Base-by-base conservation (phyloP, 1,140 invertebrate genomes). In the Brachionus sp. region DNA sequence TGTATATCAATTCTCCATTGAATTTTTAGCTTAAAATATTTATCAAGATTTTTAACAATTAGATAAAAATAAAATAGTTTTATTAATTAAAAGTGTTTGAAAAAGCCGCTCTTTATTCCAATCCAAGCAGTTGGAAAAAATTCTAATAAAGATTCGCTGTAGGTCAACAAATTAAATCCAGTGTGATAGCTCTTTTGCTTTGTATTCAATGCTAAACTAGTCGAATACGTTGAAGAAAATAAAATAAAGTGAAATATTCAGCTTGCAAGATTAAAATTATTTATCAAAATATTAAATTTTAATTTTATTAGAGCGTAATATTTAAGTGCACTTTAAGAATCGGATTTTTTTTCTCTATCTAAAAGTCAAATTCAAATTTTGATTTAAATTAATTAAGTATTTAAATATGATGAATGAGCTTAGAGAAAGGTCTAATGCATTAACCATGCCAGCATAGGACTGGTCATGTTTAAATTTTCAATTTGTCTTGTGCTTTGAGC, bases 401-500 rank as follows among this genome's bases (percentile, higher is more conserved):
- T 66, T 37, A 33, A 66, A 33, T 66, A 66, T 37, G 64, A 66
- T 66, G 33, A 37, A 66, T 66, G 64, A 66, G 12, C n/a, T 66
- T 33, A 66, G 64, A 57, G n/a, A 16, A 57, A 23, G 6, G 33
- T 33, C n/a, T 66, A 33, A 66, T 66, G 64, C 64, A 33, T 66
- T 33, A 66, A 66, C 64, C 64, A 66, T 66, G 64, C 12, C 64
- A 66, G 64, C 64, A 66, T 33, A 33, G 5, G 29, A 23, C 12
- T n/a, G 33, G 29, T 23, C 25, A 66, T 66, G 64, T 66, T 37
- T 33, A 66, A 66, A 37, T 35, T 35, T 33, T 66, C 29, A 66
- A 66, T 66, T 66, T 66, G 64, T 66, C 64, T 23, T 19, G 19
- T 57, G 50, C 50, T 57, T 23, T 19, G 50, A 57, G 50, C 50